Evolutionary conservation across 2,113 vertebrate genomes (phyloP).

Genomic region (Channa argus): DNA sequence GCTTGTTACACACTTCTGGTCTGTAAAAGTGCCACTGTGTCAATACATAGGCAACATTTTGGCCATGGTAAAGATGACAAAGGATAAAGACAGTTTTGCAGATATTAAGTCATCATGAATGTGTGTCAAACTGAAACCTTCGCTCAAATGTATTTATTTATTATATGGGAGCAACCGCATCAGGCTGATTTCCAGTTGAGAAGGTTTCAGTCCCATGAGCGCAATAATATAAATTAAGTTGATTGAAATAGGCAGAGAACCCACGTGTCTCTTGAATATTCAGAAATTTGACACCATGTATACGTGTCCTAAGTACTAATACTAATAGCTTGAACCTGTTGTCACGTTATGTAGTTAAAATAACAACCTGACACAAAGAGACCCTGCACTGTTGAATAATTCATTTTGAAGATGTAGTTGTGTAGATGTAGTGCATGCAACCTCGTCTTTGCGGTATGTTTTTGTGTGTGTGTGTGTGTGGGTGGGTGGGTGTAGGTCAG

Average conservation of each 20-base stretch:
- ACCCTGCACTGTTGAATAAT: conserved; percentile 39
- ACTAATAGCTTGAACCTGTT: conserved; percentile 37
- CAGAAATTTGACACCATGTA: conserved; percentile 37
- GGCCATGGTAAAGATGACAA: not conserved
- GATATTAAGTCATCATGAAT: not conserved
- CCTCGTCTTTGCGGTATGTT: conserved; percentile 1
- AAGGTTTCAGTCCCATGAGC: conserved; percentile 47
- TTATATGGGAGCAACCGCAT: not conserved
- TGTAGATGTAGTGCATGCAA: conserved; percentile 13
- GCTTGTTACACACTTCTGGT: conserved; percentile 22
- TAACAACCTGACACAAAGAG: conserved; percentile 24
- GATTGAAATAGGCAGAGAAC: conserved; percentile 40
- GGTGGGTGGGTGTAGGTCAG: conserved; percentile 61
- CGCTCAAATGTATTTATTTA: not conserved
- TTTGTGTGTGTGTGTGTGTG: conserved; percentile 29
- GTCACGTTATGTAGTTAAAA: conserved; percentile 36
- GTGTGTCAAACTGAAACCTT: not conserved
- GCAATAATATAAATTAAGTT: conserved; percentile 54
- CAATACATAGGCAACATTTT: not conserved
- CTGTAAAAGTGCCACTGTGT: not conserved
- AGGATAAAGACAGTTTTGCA: not conserved
- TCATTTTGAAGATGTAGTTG: conserved; percentile 37
- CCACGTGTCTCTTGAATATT: conserved; percentile 29
- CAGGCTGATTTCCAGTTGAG: conserved; percentile 35
- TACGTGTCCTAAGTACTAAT: conserved; percentile 9